Base-by-base conservation (phyloP, 1,140 invertebrate genomes). In the Hycleus phaleratus region DNA sequence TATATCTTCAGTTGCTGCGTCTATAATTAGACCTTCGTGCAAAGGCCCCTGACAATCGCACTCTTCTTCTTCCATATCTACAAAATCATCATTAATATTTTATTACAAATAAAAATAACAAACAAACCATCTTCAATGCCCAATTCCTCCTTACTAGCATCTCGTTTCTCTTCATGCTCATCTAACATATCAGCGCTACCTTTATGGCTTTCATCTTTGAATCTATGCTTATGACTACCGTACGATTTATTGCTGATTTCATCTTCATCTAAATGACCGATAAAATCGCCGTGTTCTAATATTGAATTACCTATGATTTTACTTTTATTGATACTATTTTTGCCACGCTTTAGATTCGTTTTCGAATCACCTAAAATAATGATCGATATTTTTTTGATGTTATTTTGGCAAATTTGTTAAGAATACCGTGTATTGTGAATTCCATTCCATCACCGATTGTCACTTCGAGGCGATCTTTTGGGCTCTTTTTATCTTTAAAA, bases 401-500 rank as follows among this genome's bases (percentile, higher is more conserved):
- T 59, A 43, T 25, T 39, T 48, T 46, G 55, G 57, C 18, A 18
- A 18, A 18, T 18, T 18, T 18, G 18, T 58, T 61, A 78, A 42
- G 40, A n/a, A n/a, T 81, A 87, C 87, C 90, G 73, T 91, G 89
- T 77, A 93, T 91, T 3, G 88, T 91, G 68, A 93, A 90, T 75
- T 93, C 90, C 86, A 93, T 90, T 45, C 90, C 90, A 72, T 93
- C 90, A 6, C 90, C 88, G 64, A 93, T 92, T 26, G 88, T 88
- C 59, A 93, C 88, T 78, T 93, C 91, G 50, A 93, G 80, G 73
- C 91, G 87, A 59, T 90, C 88, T 78, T 91, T 90, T 7, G 81
- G 79, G 62, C 86, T 85, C 73, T 93, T 93, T 72, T 91, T 91
- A 65, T 90, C 88, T 70, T 87, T 83, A 73, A 87, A 89, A 57